Conservation (phyloP, 2,888 invertebrate genomes). For the Tetragonisca angustula region DNA sequence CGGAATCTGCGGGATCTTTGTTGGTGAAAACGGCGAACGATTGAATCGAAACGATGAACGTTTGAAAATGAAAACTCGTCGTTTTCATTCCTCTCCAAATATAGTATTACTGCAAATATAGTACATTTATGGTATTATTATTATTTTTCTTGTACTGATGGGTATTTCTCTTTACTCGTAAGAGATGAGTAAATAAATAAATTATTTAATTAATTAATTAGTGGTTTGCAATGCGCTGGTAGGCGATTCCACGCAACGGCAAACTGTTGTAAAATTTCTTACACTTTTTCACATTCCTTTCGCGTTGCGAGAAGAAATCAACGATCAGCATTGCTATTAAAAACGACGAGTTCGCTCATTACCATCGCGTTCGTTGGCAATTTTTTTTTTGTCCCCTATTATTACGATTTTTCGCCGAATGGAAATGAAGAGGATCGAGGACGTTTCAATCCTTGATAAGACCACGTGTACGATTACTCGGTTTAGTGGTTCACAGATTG, state of each 20-base stretch:
- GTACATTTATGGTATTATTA: too few species aligned
- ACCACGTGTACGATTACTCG: not conserved
- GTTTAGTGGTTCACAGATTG: not conserved
- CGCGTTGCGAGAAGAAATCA: not conserved
- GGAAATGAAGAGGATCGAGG: not conserved
- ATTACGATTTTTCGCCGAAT: not conserved
- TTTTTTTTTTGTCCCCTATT: slow-evolving; percentile 1
- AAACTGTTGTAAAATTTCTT: not conserved
- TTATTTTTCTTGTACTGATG: too few species aligned
- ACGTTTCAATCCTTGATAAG: not conserved
- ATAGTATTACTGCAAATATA: too few species aligned
- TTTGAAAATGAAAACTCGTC: too few species aligned
- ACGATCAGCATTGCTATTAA: slow-evolving; percentile 7
- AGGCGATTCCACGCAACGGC: too few species aligned
- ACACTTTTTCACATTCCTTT: not conserved
- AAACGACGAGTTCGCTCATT: slow-evolving; percentile 15
- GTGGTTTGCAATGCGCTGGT: too few species aligned
- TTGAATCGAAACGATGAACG: too few species aligned
- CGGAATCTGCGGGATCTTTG: not conserved
- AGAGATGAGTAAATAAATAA: too few species aligned
- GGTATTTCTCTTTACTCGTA: too few species aligned
- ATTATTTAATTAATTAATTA: too few species aligned
- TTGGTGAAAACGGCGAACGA: not conserved
- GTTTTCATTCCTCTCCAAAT: too few species aligned
- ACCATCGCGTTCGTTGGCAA: slow-evolving; percentile 13